Evolutionary conservation across 2,888 invertebrate genomes (phyloP), one percentile per base, ranked within the genome.

Genomic region (Diarsia brunnea): DNA sequence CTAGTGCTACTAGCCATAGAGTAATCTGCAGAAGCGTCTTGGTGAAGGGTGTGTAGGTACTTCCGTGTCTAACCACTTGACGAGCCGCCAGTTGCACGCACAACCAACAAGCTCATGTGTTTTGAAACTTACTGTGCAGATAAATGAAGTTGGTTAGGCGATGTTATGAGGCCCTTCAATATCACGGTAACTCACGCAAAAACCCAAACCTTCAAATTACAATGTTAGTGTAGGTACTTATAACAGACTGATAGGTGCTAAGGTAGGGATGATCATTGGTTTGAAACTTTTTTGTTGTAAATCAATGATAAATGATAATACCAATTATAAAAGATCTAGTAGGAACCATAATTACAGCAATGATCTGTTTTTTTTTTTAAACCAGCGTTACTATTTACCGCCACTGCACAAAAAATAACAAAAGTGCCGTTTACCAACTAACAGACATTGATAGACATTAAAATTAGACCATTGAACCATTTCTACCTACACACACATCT

Each of bases 1-100:
- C 93, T 94, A 93, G 91, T 89, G 87, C 88, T 88, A 89, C 87
- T 73, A 38, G 78, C 66, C 93, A 93, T 69, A 94, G 94, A 93
- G 14, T 88, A 91, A 67, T 8, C 3, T 24, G 38, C 27, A 89
- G 86, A 86, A 12, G 72, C 16, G 77, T 47, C 61, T 4, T 7
- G 14, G 1, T 14, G 31, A 47, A 53, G 60, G 60, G 60, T 63
- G 64, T 14, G 21, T 12, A 1, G 11, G 7, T 64, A 60, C 75
- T 85, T 84, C 85, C 85, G 67, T 51, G 16, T 70, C 12, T 49
- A 8, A 2, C 8, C 24, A 8, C 24, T 58, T 58, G 24, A 19
- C 58, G 10, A 1, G 19, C 60, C 31, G 31, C 4, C 19, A 60
- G 19, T 4, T 10, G 19, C 60, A 60, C 19, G 19, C 14, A 58